Evolutionary conservation across 2,888 invertebrate genomes (phyloP).

Genomic region (Hofmannophila pseudospretella): DNA sequence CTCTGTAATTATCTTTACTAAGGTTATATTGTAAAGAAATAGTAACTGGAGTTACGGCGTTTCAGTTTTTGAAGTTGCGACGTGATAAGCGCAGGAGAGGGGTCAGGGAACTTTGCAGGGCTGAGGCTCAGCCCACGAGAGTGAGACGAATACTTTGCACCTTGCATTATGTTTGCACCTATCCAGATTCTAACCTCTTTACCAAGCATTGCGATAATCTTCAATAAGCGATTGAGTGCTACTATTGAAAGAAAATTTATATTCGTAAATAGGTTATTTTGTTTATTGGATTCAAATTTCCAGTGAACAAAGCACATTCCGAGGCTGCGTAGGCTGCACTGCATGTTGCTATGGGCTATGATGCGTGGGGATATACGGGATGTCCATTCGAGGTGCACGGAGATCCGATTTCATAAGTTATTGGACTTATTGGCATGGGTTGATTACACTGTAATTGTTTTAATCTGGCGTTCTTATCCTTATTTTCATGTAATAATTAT

Average conservation of each 20-base stretch:
- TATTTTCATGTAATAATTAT: too few relatives aligned
- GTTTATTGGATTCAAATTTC: constrained; percentile 17
- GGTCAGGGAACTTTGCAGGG: constrained; percentile 67
- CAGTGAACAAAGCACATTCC: constrained; percentile 32
- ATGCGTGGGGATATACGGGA: constrained; percentile 20
- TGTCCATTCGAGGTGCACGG: constrained; percentile 11
- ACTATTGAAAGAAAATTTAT: not conserved
- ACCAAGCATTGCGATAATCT: too few relatives aligned
- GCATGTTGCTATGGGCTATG: constrained; percentile 21
- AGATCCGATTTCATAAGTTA: not conserved
- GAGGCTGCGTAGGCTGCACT: constrained; percentile 33
- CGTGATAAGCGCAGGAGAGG: constrained; percentile 67
- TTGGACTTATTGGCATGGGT: not conserved
- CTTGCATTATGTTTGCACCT: constrained; percentile 9
- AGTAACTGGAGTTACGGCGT: constrained; percentile 30
- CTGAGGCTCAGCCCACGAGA: constrained; percentile 21
- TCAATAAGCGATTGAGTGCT: too few relatives aligned
- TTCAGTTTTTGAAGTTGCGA: constrained; percentile 29
- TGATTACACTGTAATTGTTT: too few relatives aligned
- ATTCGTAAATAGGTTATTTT: constrained; percentile 5
- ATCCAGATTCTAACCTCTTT: too few relatives aligned
- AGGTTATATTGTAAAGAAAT: constrained; percentile 17
- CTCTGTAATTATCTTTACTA: constrained; percentile 20
- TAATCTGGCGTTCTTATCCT: too few relatives aligned
- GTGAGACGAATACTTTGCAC: constrained; percentile 1